phyloP scores from a whole-genome alignment of 2,888 invertebrate genomes.

The Hydraecia micacea region DNA sequence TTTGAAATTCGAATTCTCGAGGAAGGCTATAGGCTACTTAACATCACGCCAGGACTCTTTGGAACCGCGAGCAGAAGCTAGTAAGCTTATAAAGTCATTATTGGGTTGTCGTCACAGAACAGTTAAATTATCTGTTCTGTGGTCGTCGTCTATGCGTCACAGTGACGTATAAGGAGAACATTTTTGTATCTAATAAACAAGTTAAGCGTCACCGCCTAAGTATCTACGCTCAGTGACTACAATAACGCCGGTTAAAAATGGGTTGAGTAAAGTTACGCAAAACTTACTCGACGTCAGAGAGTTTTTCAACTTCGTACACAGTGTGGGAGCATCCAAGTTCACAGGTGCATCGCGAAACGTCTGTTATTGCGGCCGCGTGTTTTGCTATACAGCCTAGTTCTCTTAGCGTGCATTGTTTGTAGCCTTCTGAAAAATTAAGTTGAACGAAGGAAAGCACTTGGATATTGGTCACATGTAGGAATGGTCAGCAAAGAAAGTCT shows the following conservation, averaged over 20 bases:
- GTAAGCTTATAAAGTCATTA: not conserved
- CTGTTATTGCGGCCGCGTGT: slow-evolving; percentile 88
- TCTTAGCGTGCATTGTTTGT: slow-evolving; percentile 90
- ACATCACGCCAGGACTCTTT: too few relatives aligned
- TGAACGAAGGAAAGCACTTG: not conserved
- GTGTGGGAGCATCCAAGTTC: slow-evolving; percentile 94
- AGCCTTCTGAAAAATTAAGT: slow-evolving; percentile 81
- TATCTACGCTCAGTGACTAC: not conserved
- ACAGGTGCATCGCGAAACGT: slow-evolving; percentile 92
- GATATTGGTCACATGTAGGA: not conserved
- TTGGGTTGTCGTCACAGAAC: not conserved
- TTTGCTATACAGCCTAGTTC: slow-evolving; percentile 91
- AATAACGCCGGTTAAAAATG: slow-evolving; percentile 1
- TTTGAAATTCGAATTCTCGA: too few relatives aligned
- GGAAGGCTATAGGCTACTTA: too few relatives aligned
- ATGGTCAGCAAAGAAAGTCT: not conserved
- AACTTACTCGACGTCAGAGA: slow-evolving; percentile 91
- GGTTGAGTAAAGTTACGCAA: not conserved
- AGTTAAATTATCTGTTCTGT: too few relatives aligned
- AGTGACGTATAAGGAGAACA: not conserved
- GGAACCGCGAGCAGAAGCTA: too few relatives aligned
- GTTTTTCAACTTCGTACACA: slow-evolving; percentile 94
- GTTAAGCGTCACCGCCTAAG: not conserved
- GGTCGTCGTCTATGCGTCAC: not conserved
- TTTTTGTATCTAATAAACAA: slow-evolving; percentile 9